Conservation (phyloP, 1,140 invertebrate genomes). For the Venustaconcha ellipsiformis region DNA sequence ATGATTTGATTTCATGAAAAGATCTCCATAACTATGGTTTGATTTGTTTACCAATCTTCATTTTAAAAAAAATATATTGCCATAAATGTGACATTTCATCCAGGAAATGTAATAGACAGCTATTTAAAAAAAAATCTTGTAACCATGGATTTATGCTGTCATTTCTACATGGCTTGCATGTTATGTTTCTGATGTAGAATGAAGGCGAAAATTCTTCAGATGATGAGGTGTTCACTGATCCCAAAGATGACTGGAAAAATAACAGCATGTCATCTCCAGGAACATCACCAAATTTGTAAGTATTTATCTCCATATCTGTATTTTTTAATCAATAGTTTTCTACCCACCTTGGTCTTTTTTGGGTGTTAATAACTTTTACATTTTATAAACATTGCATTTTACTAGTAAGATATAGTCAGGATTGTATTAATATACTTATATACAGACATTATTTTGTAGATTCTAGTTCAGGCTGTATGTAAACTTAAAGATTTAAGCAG, state of each 20-base stretch:
- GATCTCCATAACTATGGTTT: too few species aligned
- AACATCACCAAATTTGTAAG: slow-evolving; percentile 41
- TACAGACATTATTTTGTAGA: not conserved
- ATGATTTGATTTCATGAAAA: too few species aligned
- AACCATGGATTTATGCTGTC: not conserved
- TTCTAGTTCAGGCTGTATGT: too few species aligned
- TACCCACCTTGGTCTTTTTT: not conserved
- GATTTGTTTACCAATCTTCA: too few species aligned
- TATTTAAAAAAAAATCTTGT: not conserved
- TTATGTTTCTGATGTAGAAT: slow-evolving; percentile 42
- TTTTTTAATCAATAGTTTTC: not conserved
- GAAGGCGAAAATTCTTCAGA: slow-evolving; percentile 52
- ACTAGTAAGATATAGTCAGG: too few species aligned
- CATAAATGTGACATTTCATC: too few species aligned
- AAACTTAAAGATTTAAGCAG: not conserved
- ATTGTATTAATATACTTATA: too few species aligned
- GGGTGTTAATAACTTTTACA: not conserved
- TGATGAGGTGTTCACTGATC: slow-evolving; percentile 65
- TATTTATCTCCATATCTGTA: slow-evolving; percentile 1
- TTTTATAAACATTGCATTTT: not conserved
- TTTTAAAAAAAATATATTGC: too few species aligned
- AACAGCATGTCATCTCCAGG: slow-evolving; percentile 31
- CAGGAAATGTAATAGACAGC: not conserved
- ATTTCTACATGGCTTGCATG: not conserved
- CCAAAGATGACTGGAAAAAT: slow-evolving; percentile 63